Conservation (phyloP, 2,888 invertebrate species). For the Ophioninae sp. region DNA sequence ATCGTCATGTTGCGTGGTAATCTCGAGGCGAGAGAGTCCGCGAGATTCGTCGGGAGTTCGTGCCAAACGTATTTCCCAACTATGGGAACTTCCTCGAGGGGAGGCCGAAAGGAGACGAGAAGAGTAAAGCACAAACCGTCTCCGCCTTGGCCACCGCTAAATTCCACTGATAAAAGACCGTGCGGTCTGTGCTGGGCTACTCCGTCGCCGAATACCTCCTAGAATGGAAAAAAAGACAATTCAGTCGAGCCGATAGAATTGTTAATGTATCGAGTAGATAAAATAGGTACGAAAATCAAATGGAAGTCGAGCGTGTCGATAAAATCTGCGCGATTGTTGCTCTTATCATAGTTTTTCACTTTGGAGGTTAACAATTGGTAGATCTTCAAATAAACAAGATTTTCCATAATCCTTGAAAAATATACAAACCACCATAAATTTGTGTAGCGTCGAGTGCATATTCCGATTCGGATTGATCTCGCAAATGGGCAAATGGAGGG, state of each 20-base stretch:
- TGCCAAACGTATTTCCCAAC: conserved; percentile 96
- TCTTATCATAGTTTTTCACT: too few species aligned
- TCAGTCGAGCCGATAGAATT: too few species aligned
- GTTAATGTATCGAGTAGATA: too few species aligned
- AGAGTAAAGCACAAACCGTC: conserved; percentile 93
- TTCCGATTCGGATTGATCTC: conserved; percentile 94
- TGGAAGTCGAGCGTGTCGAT: too few species aligned
- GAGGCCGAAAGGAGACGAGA: conserved; percentile 91
- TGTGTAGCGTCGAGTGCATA: conserved; percentile 92
- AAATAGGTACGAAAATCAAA: too few species aligned
- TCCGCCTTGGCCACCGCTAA: conserved; percentile 82
- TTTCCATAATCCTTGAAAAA: background rate
- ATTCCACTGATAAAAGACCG: conserved; percentile 90
- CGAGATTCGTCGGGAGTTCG: conserved; percentile 87
- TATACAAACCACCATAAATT: conserved; percentile 89
- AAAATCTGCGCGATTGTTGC: too few species aligned
- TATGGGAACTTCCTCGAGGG: conserved; percentile 92
- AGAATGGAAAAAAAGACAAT: too few species aligned
- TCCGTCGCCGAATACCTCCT: conserved; percentile 94
- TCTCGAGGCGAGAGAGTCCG: conserved; percentile 86
- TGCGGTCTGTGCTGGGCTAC: conserved; percentile 92
- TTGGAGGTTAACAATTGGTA: conserved; percentile 14
- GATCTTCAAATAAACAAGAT: background rate
- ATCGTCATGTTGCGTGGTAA: conserved; percentile 90
- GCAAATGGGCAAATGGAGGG: conserved; percentile 92